Evolutionary conservation across 2,888 invertebrate species (phyloP), one percentile per base, ranked within the genome.

Genomic region (Myathropa florea): DNA sequence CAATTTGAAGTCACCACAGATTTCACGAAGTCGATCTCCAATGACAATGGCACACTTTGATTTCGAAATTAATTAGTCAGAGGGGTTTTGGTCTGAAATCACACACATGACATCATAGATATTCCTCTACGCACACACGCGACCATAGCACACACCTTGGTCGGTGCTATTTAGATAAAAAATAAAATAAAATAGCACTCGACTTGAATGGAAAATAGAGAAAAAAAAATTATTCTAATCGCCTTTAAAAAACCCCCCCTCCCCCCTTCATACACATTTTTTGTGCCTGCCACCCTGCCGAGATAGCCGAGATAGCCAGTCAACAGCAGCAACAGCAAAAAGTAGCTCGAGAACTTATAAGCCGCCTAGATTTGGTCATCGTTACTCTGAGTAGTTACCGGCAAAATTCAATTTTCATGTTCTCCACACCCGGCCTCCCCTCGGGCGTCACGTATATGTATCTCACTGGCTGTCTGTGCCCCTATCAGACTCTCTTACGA

Each of bases 31-130:
- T 57, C 72, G 72, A 67, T 84, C 76, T 57, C 46, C 57, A 64
- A 78, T 82, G 72, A 85, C 85, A 85, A 73, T 85, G 85, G 82
- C 85, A 82, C 73, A 82, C 85, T 70, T 85, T 78, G 68, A 78
- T 78, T 78, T 75, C 73, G 68, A 70, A 77, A 82, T 84, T 84
- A 84, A 80, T 85, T 77, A 85, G 72, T 78, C 77, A 72, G 33
- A 36, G 80, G 67, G 14, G 53, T 63, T 53, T 64, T 70, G 21
- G 65, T 60, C 55, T 10, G 23, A 23, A 76, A 73, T 78, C 76
- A 77, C 36, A 33, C 10, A 64, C 57, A 76, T 84, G 84, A 81
- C 80, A 84, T 81, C 80, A 84, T 84, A 75, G 26, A 33, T 36
- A 79, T 57, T 78, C 23, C 14, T 59, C 33, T 39, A 57, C 53